Conservation (phyloP, 1,140 invertebrate species). For the Aphelinus atriplicis region DNA sequence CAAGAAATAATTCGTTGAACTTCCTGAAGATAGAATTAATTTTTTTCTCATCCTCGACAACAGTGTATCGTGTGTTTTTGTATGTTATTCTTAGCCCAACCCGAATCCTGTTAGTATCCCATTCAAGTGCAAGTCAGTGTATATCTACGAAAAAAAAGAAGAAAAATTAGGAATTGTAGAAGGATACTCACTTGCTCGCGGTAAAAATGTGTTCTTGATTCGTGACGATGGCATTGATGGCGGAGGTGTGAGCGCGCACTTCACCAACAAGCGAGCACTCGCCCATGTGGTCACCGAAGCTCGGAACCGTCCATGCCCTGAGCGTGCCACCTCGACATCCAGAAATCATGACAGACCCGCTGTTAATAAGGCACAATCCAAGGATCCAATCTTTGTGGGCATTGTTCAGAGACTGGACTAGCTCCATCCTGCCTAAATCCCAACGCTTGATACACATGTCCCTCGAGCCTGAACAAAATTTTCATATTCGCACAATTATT, state of each 20-base stretch:
- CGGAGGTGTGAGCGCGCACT: conserved; percentile 77
- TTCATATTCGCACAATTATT: background rate
- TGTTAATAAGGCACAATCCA: conserved; percentile 76
- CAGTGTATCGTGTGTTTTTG: conserved; percentile 12
- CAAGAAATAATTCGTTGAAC: too few species aligned
- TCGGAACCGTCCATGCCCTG: conserved; percentile 66
- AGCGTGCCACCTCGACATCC: conserved; percentile 82
- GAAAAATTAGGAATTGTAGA: conserved; percentile 21
- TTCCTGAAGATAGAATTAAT: too few species aligned
- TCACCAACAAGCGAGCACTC: conserved; percentile 74
- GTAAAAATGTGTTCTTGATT: conserved; percentile 82
- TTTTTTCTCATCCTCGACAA: conserved; percentile 22
- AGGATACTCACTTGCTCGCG: conserved; percentile 74
- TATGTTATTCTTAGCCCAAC: background rate
- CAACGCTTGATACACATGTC: conserved; percentile 92
- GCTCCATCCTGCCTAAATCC: conserved; percentile 76
- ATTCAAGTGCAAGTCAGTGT: conserved; percentile 20
- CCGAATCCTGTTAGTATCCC: conserved; percentile 13
- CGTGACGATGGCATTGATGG: conserved; percentile 81
- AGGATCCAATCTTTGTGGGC: conserved; percentile 92
- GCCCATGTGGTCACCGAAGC: conserved; percentile 49
- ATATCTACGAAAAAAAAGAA: conserved; percentile 22
- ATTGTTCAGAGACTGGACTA: conserved; percentile 82
- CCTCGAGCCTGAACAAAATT: conserved; percentile 68
- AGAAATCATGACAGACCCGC: conserved; percentile 73